Evolutionary conservation across 1,140 invertebrate species (phyloP), one percentile per base, ranked within the genome.

Genomic region (Neoseiulus cucumeris): DNA sequence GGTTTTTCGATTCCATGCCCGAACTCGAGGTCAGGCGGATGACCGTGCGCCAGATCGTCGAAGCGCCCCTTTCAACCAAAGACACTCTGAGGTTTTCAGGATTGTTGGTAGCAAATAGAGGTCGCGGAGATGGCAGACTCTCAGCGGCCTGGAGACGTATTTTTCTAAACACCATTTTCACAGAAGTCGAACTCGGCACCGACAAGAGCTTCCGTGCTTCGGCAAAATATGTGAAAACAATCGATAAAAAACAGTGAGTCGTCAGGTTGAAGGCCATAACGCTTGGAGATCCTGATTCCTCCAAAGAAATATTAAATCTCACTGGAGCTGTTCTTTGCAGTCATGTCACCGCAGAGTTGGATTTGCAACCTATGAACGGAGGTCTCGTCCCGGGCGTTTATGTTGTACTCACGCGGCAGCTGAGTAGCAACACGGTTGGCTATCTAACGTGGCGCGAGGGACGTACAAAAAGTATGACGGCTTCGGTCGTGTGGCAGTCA

Each of bases 21-120:
- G 81, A 76, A 64, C 80, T 95, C 68, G 91, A 96, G 79, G 83
- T 96, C 6, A 89, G 84, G 65, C 87, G 87, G 22, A 91, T 96
- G 85, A 85, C 84, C 30, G 85, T 96, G 72, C 82, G 83, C 33
- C 91, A 95, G 73, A 91, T 89, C 0, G 89, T 96, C 51, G 91
- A 97, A 76, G 86, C 88, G 47, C 92, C 91, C 0, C 78, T 96
- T 9, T 93, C 89, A 0, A 73, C 83, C 59, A 84, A 83, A 70
- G 87, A 96, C 71, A 91, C 87, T 7, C 80, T 86, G 55, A 85
- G 83, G 14, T 66, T 79, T 7, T 70, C 68, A 64, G 78, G 77
- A 1, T 84, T 85, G 70, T 76, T 95, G 33, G 82, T 82, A 30
- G 86, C 87, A 6, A 84, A 87, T 68, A 94, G 95, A 81, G 91